Base-by-base conservation (phyloP, 2,888 invertebrate species). In the Dasysyrphus tricinctus region DNA sequence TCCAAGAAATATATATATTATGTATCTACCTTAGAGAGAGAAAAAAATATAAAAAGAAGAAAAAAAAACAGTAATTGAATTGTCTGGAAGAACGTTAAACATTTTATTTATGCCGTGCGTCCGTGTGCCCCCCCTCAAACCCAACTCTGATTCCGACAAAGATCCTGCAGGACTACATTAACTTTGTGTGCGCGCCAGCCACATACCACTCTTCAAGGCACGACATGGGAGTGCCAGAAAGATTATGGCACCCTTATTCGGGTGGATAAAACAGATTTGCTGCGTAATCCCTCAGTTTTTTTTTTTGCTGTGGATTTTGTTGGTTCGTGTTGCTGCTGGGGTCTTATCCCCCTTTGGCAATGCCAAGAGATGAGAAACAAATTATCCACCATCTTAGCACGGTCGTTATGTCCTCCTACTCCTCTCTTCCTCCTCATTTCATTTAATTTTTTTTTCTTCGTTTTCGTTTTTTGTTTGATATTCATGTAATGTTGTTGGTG, bases 221-320 rank as follows among this genome's bases (percentile, higher is more conserved):
- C 19, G 34, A 65, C 57, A 80, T 49, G 73, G 78, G 82, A 86
- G 82, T 82, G 82, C 78, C 86, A 59, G 59, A 65, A 78, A 86
- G 82, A 86, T 86, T 86, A 86, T 86, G 82, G 85, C 85, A 85
- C 85, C 85, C 85, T 78, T 86, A 86, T 82, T 86, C 86, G 86
- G 86, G 86, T 82, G 86, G 86, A 86, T 86, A 74, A 86, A 85
- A 86, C 86, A 86, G 86, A 82, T 86, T 86, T 86, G 86, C 86
- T 82, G 86, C 82, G 82, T 86, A 86, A 86, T 86, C 86, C 86
- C 86, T 86, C 70, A 86, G 82, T 65, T 82, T 79, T 84, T 79
- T 77, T 39, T 47, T 8, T 14, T n/a, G 0, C 6, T 44, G 12
- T 14, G 49, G 19, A 24, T 67, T 59, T 44, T 65, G 47, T 49